phyloP scores from a whole-genome alignment of 2,888 invertebrate genomes.

The Serripes groenlandicus region DNA sequence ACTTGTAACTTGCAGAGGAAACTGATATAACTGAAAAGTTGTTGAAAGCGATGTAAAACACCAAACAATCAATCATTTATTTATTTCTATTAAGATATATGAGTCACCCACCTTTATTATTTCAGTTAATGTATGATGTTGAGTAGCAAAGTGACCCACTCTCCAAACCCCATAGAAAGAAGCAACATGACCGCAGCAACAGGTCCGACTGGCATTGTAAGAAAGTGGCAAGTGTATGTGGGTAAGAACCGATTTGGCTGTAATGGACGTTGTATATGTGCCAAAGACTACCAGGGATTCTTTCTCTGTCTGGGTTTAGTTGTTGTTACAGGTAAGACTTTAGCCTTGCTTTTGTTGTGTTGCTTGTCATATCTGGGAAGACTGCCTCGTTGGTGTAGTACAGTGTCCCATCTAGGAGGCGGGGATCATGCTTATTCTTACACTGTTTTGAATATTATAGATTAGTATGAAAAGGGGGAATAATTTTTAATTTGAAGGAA shows the following conservation, averaged over 20 bases:
- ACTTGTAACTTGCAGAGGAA: not conserved
- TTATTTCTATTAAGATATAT: not conserved
- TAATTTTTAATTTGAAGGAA: too few relatives aligned
- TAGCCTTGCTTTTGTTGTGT: too few relatives aligned
- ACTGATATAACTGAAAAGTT: too few relatives aligned
- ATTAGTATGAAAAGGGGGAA: too few relatives aligned
- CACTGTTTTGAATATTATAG: too few relatives aligned
- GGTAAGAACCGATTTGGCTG: conserved; percentile 63
- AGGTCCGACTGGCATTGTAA: conserved; percentile 14
- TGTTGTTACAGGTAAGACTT: conserved; percentile 54
- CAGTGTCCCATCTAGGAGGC: too few relatives aligned
- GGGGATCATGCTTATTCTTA: too few relatives aligned
- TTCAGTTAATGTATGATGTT: conserved; percentile 32
- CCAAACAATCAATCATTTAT: not conserved
- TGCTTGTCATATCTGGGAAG: too few relatives aligned
- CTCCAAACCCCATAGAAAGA: conserved; percentile 2
- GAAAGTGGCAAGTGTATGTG: conserved; percentile 62
- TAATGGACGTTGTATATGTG: conserved; percentile 61
- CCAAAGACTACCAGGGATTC: conserved; percentile 62
- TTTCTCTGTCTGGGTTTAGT: conserved; percentile 54
- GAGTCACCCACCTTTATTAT: not conserved
- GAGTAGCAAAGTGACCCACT: conserved; percentile 49
- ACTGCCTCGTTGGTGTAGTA: too few relatives aligned
- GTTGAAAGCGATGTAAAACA: too few relatives aligned
- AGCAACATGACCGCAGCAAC: conserved; percentile 11